Evolutionary conservation across 2,797 vertebrate species (phyloP).

Genomic region (Sitta carolinensis): DNA sequence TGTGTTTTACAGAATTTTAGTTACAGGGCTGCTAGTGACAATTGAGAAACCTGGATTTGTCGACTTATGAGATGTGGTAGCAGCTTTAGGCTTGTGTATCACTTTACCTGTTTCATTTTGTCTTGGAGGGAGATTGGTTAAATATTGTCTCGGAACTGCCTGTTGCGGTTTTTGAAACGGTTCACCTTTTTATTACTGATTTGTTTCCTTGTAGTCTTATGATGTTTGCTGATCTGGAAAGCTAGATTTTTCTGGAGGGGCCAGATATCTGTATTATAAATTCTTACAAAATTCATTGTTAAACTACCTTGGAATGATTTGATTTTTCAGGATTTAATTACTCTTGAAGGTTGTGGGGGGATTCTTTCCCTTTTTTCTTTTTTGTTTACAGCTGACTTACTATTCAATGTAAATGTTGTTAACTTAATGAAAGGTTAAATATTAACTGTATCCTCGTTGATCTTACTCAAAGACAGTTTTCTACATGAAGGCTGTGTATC

Average conservation of each 20-base stretch:
- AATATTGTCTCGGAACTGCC: background rate
- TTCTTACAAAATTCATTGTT: background rate
- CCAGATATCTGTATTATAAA: background rate
- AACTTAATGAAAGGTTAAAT: background rate
- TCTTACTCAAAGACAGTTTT: background rate
- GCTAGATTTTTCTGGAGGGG: constrained; percentile 13
- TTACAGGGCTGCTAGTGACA: background rate
- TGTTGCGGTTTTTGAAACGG: background rate
- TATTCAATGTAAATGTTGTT: background rate
- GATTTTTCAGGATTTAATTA: background rate
- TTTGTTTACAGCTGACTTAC: background rate
- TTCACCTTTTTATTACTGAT: background rate
- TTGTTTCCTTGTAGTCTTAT: background rate
- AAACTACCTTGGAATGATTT: background rate
- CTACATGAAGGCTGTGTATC: background rate
- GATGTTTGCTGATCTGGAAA: background rate
- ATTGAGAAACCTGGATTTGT: background rate
- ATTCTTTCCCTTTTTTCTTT: background rate
- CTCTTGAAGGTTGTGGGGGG: background rate
- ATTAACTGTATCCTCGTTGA: background rate
- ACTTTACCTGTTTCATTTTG: background rate
- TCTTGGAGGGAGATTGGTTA: background rate
- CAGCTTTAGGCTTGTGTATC: background rate
- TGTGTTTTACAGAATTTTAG: background rate
- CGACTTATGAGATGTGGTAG: background rate